Conservation (phyloP, 2,888 invertebrate genomes). For the Pardosa pseudoannulata region DNA sequence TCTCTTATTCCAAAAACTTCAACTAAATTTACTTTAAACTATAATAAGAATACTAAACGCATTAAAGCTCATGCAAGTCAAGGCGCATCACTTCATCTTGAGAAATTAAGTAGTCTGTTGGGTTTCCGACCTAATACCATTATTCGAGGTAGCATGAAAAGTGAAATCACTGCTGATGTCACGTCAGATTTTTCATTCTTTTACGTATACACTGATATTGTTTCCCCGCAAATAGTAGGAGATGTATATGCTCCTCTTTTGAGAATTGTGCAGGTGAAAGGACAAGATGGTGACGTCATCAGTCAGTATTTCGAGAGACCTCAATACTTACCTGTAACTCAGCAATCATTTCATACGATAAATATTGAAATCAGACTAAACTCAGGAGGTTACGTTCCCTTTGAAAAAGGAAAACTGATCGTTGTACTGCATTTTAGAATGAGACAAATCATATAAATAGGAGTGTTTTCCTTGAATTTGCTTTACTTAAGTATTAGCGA, state of each 20-base stretch:
- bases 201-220: neutral
- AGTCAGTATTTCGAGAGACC: constrained; percentile 11
- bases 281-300: constrained; percentile 9
- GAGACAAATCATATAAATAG: neutral
- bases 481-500: neutral
- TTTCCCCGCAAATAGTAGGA: neutral
- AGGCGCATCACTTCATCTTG: too few relatives aligned
- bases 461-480: too few relatives aligned
- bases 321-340: constrained; percentile 24
- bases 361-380: neutral
- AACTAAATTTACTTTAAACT: too few relatives aligned
- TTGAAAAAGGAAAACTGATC: constrained; percentile 35
- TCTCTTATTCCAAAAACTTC: too few relatives aligned
- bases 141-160: neutral
- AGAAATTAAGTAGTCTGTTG: neutral
- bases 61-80: neutral
- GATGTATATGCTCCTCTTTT: neutral
- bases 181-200: neutral
- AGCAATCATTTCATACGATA: constrained; percentile 19
- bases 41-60: neutral
- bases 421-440: constrained; percentile 18
- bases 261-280: constrained; percentile 25
- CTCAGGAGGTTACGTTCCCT: constrained; percentile 20
- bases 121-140: neutral
- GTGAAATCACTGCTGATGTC: neutral